phyloP scores from a whole-genome alignment of 2,113 vertebrate genomes.

The Canis aureus region DNA sequence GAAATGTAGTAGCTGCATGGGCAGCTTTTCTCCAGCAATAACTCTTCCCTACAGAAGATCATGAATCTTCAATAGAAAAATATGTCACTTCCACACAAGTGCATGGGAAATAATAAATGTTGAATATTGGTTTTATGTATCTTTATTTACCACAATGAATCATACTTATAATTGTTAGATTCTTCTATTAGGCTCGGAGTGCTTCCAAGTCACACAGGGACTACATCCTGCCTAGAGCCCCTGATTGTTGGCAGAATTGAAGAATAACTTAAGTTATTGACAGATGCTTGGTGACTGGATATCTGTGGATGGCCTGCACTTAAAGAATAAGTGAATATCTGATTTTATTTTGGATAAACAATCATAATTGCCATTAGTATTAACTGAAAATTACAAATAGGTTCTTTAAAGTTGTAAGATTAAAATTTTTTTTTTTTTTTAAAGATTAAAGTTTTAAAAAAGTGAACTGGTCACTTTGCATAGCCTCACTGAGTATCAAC shows the following conservation, averaged over 20 bases:
- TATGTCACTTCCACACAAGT: not conserved
- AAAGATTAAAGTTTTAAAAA: not conserved
- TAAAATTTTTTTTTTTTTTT: not conserved
- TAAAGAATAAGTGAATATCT: not conserved
- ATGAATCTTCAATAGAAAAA: not conserved
- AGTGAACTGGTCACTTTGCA: not conserved
- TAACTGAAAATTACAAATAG: not conserved
- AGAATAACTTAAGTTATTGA: not conserved
- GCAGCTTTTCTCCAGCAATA: not conserved
- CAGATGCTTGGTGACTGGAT: not conserved
- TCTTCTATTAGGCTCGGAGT: not conserved
- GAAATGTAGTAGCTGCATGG: not conserved
- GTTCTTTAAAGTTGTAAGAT: not conserved
- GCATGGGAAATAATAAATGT: not conserved
- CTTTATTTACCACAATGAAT: not conserved
- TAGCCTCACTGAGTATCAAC: not conserved
- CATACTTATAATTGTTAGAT: not conserved
- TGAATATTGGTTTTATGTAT: not conserved
- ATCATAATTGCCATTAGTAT: not conserved
- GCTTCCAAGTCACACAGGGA: not conserved
- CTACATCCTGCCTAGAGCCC: not conserved
- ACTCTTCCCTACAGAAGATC: not conserved
- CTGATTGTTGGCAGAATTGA: not conserved
- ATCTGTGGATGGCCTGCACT: not conserved
- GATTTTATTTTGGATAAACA: not conserved